A percentile compares a stretch with the other conserved stretches of the same genome.
phyloP scores from a whole-genome alignment of 2,797 vertebrate species.

The Eulemur mongoz region DNA sequence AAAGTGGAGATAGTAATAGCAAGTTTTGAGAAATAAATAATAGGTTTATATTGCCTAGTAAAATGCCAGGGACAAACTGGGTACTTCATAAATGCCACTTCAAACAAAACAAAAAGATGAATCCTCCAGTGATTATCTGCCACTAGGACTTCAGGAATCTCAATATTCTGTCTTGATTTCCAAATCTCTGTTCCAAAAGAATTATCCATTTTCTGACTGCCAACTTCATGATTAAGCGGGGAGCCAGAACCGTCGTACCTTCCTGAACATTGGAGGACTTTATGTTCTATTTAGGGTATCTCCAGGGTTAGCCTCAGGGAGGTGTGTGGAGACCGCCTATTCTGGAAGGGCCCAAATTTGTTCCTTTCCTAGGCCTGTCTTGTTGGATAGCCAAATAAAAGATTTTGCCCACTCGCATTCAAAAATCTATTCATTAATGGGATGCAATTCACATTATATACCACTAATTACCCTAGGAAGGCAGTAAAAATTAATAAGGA shows the following conservation, averaged over 20 bases:
- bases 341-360: neutral
- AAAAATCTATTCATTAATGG: slow-evolving; percentile 75
- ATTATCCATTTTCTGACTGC: neutral
- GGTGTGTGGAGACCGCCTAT: neutral
- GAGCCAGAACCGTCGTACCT: neutral
- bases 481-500: slow-evolving; percentile 81
- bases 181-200: neutral
- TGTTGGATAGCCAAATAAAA: slow-evolving; percentile 38
- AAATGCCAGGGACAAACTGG: neutral
- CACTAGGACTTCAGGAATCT: neutral
- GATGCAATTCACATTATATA: slow-evolving; percentile 64
- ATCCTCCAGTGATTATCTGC: neutral
- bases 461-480: slow-evolving; percentile 78
- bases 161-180: neutral
- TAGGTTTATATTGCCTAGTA: neutral
- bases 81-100: neutral
- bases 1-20: neutral
- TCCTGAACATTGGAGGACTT: neutral
- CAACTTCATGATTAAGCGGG: neutral
- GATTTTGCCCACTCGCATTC: slow-evolving; percentile 46
- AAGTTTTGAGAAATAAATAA: neutral
- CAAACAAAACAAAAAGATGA: neutral
- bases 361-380: neutral
- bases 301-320: neutral
- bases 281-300: fast-evolving